Evolutionary conservation across 2,113 vertebrate species (phyloP).

Genomic region (Ariopsis seemanni): DNA sequence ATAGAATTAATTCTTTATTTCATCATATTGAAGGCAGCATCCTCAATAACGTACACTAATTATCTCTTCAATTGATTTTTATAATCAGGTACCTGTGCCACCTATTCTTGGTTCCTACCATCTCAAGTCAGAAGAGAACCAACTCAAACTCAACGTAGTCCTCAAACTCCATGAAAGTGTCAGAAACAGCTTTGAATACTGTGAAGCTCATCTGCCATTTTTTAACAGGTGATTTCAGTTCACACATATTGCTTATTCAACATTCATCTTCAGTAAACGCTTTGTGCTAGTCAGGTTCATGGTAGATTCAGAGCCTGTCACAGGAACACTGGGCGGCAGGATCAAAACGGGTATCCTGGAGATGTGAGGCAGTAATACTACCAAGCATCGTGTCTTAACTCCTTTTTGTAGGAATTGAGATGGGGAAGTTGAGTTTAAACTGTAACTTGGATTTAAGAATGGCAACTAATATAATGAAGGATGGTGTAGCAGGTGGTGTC

Average conservation of each 20-base stretch:
- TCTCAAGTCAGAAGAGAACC: constrained; percentile 78
- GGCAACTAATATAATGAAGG: not conserved
- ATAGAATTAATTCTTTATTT: not conserved
- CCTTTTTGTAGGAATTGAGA: not conserved
- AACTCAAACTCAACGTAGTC: constrained; percentile 77
- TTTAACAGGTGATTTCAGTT: constrained; percentile 83
- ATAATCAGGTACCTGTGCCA: constrained; percentile 84
- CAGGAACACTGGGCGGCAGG: not conserved
- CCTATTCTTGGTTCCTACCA: constrained; percentile 90
- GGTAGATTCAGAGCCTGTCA: not conserved
- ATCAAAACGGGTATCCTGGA: not conserved
- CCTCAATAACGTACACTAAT: not conserved
- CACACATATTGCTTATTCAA: not conserved
- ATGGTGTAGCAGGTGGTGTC: not conserved
- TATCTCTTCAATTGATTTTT: not conserved
- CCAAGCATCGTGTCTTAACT: not conserved
- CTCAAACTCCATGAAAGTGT: constrained; percentile 94
- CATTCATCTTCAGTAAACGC: not conserved
- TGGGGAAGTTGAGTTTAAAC: not conserved
- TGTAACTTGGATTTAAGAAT: not conserved
- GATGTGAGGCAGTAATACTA: not conserved
- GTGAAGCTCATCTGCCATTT: constrained; percentile 87
- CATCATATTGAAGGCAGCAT: not conserved
- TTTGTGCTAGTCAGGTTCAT: not conserved
- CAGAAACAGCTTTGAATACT: constrained; percentile 90